Conservation (phyloP, 1,140 invertebrate species). For the Brachionus rotundiformis region DNA sequence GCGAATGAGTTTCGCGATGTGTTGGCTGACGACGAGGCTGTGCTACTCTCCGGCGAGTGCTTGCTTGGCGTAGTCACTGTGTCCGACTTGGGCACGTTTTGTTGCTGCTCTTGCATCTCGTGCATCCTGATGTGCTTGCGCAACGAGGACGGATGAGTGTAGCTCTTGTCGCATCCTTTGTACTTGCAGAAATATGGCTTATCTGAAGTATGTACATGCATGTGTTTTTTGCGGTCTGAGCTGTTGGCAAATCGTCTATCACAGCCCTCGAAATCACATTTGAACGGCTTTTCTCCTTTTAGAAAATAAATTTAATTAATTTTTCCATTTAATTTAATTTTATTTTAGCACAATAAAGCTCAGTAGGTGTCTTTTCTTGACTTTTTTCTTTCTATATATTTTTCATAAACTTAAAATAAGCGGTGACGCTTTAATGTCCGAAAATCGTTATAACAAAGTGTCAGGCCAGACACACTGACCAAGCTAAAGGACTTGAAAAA, state of each 20-base stretch:
- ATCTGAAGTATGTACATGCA: slow-evolving; percentile 96
- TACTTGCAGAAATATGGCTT: slow-evolving; percentile 98
- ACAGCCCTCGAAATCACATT: slow-evolving; percentile 84
- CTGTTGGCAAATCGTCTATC: slow-evolving; percentile 96
- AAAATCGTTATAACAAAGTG: not conserved
- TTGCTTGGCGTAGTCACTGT: not conserved
- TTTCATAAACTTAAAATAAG: slow-evolving; percentile 4
- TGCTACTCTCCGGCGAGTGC: not conserved
- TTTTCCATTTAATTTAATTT: slow-evolving; percentile 21
- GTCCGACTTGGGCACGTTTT: not conserved
- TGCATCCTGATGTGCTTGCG: slow-evolving; percentile 52
- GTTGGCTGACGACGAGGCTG: not conserved
- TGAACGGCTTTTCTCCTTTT: slow-evolving; percentile 97
- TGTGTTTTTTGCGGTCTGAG: slow-evolving; percentile 97
- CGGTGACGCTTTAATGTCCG: not conserved
- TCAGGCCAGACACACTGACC: not conserved
- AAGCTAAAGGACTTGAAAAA: no score
- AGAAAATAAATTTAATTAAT: slow-evolving; percentile 42
- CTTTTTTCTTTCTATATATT: not conserved
- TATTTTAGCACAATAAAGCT: not conserved
- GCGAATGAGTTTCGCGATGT: slow-evolving; percentile 36
- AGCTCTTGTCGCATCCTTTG: slow-evolving; percentile 94
- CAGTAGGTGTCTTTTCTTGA: slow-evolving; percentile 25
- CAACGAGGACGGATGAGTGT: slow-evolving; percentile 79
- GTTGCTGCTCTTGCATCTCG: slow-evolving; percentile 43